A percentile compares a stretch with the other conserved stretches of the same genome.
Evolutionary conservation across 2,113 vertebrate genomes (phyloP).

Genomic region (Periophthalmus modestus): DNA sequence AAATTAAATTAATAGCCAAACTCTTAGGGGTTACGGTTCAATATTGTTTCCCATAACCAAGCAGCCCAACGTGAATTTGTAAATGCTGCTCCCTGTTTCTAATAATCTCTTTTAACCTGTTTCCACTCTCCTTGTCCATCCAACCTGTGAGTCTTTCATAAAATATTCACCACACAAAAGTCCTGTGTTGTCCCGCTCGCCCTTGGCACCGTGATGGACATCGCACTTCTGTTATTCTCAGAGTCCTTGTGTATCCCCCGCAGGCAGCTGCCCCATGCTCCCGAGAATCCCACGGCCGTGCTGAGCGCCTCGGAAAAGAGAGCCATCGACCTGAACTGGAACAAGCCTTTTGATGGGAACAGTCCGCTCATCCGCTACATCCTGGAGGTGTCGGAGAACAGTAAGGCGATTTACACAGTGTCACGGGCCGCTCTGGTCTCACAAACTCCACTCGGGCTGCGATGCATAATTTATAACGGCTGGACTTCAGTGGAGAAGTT

Average conservation of each 20-base stretch:
- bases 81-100: neutral
- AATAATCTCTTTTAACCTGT: neutral
- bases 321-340: constrained; percentile 93
- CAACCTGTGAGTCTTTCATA: constrained; percentile 30
- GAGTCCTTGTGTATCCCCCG: constrained; percentile 29
- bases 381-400: constrained; percentile 96
- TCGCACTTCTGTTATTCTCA: constrained; percentile 17
- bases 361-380: constrained; percentile 90
- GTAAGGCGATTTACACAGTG: constrained; percentile 74
- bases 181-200: neutral
- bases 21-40: no score
- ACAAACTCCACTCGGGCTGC: neutral
- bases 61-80: no score
- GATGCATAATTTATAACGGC: constrained; percentile 16
- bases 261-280: constrained; percentile 92
- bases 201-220: constrained; percentile 1
- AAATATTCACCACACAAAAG: neutral
- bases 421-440: neutral
- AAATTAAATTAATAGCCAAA: no score
- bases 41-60: no score
- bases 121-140: constrained; percentile 46
- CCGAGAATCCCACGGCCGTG: constrained; percentile 83
- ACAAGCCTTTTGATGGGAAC: constrained; percentile 94
- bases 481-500: neutral
- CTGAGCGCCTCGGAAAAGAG: constrained; percentile 85